Evolutionary conservation across 1,140 invertebrate species (phyloP).

Genomic region (Procambarus clarkii): DNA sequence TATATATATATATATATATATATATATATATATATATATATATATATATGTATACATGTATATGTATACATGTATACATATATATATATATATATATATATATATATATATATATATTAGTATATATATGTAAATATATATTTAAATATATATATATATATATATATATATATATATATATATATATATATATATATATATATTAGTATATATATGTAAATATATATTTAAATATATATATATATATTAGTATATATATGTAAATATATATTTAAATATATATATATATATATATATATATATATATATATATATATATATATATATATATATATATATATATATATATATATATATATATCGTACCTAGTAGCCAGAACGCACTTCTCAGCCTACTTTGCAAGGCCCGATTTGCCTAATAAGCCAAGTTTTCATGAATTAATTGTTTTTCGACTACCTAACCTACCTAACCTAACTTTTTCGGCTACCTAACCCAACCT

Average conservation of each 20-base stretch:
- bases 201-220: neutral
- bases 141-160: neutral
- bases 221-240: neutral
- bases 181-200: conserved; percentile 6
- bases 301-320: too few relatives aligned
- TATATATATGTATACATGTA: neutral
- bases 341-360: too few relatives aligned
- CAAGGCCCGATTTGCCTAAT: too few relatives aligned
- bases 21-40: too few relatives aligned
- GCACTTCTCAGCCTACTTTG: too few relatives aligned
- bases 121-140: neutral
- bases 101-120: neutral
- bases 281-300: neutral
- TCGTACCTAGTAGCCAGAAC: too few relatives aligned
- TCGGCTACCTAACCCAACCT: too few relatives aligned
- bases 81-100: conserved; percentile 6
- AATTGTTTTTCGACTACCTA: too few relatives aligned
- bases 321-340: too few relatives aligned
- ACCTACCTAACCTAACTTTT: too few relatives aligned
- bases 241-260: neutral
- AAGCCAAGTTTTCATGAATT: too few relatives aligned
- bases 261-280: neutral
- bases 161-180: neutral
- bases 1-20: too few relatives aligned
- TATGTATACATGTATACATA: neutral